Conservation (phyloP, 2,113 vertebrate genomes). For the Hemiscyllium ocellatum region DNA sequence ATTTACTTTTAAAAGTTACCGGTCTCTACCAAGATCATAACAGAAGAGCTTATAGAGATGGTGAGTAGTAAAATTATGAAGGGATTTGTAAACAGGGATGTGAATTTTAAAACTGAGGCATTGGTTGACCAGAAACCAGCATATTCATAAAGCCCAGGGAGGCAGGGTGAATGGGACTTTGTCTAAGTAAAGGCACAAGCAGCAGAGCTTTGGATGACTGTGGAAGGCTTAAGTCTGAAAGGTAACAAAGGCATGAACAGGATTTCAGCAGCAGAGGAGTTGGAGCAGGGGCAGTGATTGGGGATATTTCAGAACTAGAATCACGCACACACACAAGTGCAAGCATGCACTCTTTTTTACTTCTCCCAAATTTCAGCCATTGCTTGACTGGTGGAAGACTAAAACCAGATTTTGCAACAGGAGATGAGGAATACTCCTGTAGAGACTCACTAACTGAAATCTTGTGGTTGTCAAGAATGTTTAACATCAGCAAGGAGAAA, state of each 20-base stretch:
- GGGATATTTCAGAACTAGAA: background rate
- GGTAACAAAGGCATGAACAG: background rate
- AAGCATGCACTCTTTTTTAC: background rate
- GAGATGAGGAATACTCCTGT: background rate
- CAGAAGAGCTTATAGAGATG: background rate
- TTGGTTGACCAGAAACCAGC: background rate
- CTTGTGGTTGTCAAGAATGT: background rate
- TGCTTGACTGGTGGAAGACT: background rate
- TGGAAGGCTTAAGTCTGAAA: background rate
- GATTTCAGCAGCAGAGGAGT: background rate
- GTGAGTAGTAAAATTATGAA: background rate
- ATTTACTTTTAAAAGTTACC: no score
- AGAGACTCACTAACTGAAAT: background rate
- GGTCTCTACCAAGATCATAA: no score
- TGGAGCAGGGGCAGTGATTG: no score
- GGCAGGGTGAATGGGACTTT: background rate
- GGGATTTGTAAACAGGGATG: background rate
- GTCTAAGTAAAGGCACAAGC: background rate
- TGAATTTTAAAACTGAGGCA: background rate
- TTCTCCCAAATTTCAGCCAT: background rate
- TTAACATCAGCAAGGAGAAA: background rate
- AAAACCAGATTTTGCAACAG: background rate
- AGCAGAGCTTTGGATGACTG: background rate
- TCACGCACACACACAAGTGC: background rate
- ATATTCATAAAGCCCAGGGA: background rate